Conservation (phyloP, 2,888 invertebrate species). For the Clusia tigrina region DNA sequence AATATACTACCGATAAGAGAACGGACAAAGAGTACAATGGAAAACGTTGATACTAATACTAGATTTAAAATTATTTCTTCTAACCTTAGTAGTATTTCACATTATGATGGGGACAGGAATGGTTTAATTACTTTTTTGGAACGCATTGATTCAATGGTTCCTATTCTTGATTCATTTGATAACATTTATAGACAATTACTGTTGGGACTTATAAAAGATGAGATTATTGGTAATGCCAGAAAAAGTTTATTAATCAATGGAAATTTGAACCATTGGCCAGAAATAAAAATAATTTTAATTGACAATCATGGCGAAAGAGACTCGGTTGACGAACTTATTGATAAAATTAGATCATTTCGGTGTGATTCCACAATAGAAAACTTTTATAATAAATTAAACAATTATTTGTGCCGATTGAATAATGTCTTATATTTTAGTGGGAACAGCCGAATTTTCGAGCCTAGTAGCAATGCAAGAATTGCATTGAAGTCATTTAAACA, state of each 20-base stretch:
- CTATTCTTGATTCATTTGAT: not conserved
- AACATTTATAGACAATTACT: not conserved
- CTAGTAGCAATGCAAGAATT: slow-evolving; percentile 12
- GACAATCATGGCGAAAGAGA: not conserved
- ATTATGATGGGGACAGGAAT: not conserved
- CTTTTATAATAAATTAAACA: slow-evolving; percentile 10
- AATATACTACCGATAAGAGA: too few relatives aligned
- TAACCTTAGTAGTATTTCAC: not conserved
- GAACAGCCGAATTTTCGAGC: not conserved
- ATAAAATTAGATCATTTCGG: too few relatives aligned
- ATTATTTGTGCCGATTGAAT: slow-evolving; percentile 3
- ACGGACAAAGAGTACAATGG: not conserved
- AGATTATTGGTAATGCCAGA: not conserved
- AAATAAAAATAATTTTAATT: not conserved
- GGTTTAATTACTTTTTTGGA: not conserved
- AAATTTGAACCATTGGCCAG: not conserved
- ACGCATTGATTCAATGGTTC: not conserved
- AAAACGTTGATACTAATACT: not conserved
- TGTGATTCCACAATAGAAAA: slow-evolving; percentile 13
- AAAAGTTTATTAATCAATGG: not conserved
- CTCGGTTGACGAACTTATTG: too few relatives aligned
- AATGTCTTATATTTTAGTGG: slow-evolving; percentile 22
- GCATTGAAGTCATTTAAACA: slow-evolving; percentile 24
- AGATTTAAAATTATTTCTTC: not conserved
- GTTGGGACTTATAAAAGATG: too few relatives aligned